Base-by-base conservation (phyloP, 2,888 invertebrate species). In the Drosophila peninsularis region DNA sequence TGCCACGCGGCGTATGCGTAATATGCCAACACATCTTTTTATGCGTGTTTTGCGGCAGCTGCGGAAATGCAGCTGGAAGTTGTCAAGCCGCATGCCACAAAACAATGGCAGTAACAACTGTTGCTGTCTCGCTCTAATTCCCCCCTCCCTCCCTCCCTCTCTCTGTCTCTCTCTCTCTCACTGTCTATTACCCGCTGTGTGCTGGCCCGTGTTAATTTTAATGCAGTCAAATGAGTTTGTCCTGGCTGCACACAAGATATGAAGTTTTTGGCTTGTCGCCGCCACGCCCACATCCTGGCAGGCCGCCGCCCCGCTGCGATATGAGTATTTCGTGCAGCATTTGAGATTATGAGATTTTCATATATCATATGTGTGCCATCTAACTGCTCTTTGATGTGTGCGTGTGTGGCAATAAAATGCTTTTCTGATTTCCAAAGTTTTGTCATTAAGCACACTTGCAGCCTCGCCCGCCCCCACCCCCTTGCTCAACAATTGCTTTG, bases 341-440 rank as follows among this genome's bases (percentile, higher is more conserved):
- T n/a, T 54, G 75, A 72, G 87, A 79, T 77, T 84, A 79, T 84
- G 82, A 82, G 82, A 61, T 54, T 82, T 75, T 68, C 74, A 74
- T 68, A 81, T 70, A 63, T 67, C 62, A 76, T 45, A 71, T 81
- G 63, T 78, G 56, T 76, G 53, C 58, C 75, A 65, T 66, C 47
- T 58, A 58, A 57, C 57, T 62, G 58, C 44, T 64, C 58, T 64
- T 68, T 72, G 64, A 64, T 72, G 55, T 53, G 56, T 47, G 32
- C 56, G 13, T 49, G 70, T 76, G 82, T 57, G 73, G 71, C 66
- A 83, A 82, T 82, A 83, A 82, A 82, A 76, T 83, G 75, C 70
- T 77, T 77, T 81, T 66, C 69, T 82, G 85, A 84, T 87, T 87
- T 78, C 67, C 78, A 87, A 84, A 84, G 71, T 84, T 84, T 87